Evolutionary conservation across 2,113 vertebrate genomes (phyloP).

Genomic region (Stegostoma tigrinum): DNA sequence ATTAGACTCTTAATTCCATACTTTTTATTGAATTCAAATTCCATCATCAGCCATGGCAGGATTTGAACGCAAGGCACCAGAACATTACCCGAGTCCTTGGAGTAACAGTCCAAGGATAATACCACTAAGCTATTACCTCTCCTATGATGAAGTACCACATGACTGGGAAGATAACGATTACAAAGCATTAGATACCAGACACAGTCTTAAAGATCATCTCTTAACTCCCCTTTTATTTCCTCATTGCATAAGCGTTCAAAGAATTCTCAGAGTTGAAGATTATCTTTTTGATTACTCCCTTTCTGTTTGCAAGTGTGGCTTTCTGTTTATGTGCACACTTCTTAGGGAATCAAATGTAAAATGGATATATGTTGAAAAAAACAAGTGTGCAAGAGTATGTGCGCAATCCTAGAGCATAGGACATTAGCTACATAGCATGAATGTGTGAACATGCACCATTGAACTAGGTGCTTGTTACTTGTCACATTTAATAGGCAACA

Average conservation of each 20-base stretch:
- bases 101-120: too few species aligned
- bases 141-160: too few species aligned
- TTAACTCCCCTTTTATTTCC: background rate
- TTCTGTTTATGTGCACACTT: background rate
- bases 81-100: too few species aligned
- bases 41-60: too few species aligned
- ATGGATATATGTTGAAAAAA: background rate
- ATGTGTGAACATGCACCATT: background rate
- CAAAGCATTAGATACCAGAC: background rate
- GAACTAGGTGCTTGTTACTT: slow-evolving; percentile 1
- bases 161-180: background rate
- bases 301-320: background rate
- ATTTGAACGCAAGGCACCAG: too few species aligned
- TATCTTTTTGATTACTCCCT: background rate
- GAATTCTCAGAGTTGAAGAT: background rate
- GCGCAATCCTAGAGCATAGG: background rate
- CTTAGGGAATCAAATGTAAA: background rate
- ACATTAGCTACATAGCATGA: background rate
- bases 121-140: too few species aligned
- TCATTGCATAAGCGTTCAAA: background rate
- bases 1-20: too few species aligned
- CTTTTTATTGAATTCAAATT: too few species aligned
- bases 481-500: slow-evolving; percentile 9
- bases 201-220: background rate
- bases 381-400: background rate